Percentiles rank a stretch among this genome's conserved stretches.
Evolutionary conservation across 2,888 invertebrate genomes (phyloP).

Genomic region (Galerucella nymphaeae): DNA sequence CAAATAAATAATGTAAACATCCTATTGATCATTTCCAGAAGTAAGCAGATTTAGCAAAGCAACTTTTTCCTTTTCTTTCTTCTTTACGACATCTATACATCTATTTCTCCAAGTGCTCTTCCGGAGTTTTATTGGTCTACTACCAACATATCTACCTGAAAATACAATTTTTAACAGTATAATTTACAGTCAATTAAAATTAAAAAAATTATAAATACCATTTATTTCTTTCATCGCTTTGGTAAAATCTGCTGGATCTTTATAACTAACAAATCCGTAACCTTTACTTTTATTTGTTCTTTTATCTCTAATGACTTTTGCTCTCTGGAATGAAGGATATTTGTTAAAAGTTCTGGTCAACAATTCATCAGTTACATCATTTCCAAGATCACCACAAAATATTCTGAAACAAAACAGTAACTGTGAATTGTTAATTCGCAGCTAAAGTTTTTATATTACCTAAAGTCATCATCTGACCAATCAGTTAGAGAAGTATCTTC

Average conservation of each 20-base stretch:
- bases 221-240: slow-evolving; percentile 99
- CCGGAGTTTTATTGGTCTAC: slow-evolving; percentile 95
- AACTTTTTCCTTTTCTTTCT: slow-evolving; percentile 96
- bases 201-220: slow-evolving; percentile 70
- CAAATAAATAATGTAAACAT: background rate
- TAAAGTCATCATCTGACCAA: slow-evolving; percentile 98
- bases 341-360: slow-evolving; percentile 96
- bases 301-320: slow-evolving; percentile 96
- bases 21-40: slow-evolving; percentile 61
- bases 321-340: slow-evolving; percentile 91
- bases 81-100: slow-evolving; percentile 91
- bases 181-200: no score
- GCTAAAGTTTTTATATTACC: background rate
- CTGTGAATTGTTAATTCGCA: background rate
- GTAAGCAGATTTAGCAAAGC: slow-evolving; percentile 80
- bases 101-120: slow-evolving; percentile 97
- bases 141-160: slow-evolving; percentile 96
- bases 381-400: slow-evolving; percentile 99
- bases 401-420: slow-evolving; percentile 83
- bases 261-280: slow-evolving; percentile 98
- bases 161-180: slow-evolving; percentile 23
- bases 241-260: slow-evolving; percentile 96
- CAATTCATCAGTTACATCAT: slow-evolving; percentile 98
- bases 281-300: slow-evolving; percentile 98
- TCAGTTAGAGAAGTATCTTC: slow-evolving; percentile 93